These are phyloP conservation scores for Stratiomys singularior DNA, from an alignment of 2,888 invertebrate genomes.

Conservation along the genomic window DNA sequence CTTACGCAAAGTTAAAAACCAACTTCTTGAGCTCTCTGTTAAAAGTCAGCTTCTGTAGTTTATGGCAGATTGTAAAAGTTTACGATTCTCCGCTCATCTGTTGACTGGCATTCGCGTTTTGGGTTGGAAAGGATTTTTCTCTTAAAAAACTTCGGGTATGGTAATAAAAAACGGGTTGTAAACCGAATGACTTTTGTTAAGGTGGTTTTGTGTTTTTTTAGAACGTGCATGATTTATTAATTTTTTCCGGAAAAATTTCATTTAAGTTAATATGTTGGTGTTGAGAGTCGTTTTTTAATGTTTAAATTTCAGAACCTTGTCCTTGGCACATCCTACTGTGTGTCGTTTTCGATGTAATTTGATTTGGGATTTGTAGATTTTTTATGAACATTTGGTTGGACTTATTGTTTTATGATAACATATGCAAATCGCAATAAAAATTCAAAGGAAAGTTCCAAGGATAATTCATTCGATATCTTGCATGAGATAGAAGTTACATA, in stretches of 20 bases:
- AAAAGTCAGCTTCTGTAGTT: conserved; percentile 32
- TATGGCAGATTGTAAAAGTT: conserved; percentile 11
- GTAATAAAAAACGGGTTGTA: conserved; percentile 33
- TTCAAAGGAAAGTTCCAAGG: neutral
- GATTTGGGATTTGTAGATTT: neutral
- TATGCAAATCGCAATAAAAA: neutral
- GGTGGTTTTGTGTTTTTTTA: conserved; percentile 17
- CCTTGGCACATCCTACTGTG: conserved; percentile 1
- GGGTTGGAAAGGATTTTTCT: conserved; percentile 15
- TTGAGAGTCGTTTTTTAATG: neutral
- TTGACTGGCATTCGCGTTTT: neutral
- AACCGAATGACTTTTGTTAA: conserved; percentile 13
- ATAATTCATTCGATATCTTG: no score
- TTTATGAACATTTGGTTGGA: neutral
- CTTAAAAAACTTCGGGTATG: conserved; percentile 11
- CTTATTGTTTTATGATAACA: neutral
- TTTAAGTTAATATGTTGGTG: conserved; percentile 22
- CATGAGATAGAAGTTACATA: neutral
- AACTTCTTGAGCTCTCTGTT: neutral
- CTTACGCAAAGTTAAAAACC: conserved; percentile 36
- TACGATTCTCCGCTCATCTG: neutral
- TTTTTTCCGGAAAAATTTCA: conserved; percentile 16
- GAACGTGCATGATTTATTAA: conserved; percentile 1
- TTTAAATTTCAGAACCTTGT: neutral
- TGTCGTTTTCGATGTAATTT: neutral